Evolutionary conservation across 2,797 vertebrate species (phyloP), one percentile per base, ranked within the genome.

Genomic region (Lepus oiostolus): DNA sequence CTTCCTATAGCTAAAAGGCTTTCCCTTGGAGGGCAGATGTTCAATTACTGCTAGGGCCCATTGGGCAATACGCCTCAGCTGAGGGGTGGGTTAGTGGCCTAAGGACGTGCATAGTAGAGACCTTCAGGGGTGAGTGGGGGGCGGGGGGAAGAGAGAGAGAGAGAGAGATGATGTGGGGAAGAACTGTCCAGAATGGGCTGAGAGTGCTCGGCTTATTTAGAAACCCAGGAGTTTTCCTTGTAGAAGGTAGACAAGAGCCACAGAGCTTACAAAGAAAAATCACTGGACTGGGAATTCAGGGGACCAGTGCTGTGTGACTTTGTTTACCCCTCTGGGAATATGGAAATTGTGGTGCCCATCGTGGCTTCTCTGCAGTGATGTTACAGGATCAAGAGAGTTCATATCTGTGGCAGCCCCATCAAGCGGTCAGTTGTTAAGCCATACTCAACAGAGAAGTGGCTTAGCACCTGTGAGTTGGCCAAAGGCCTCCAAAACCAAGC

Each of bases 11-110:
- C 87, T 88, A 70, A 76, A 68, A 94, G 83, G 16, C 63, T 92
- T 87, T 94, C 62, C 86, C 79, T 94, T 82, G 1, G 0, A 87
- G 67, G 7, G 24, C 58, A 63, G 90, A 85, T 35, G 4, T 90
- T 95, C 93, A 88, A n/a, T 95, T 88, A 92, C 50, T 84, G 67
- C 75, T 8, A 87, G 71, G 85, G 91, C 75, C 95, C 85, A 86
- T 13, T 75, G 93, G 94, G 94, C 89, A 93, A 12, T 12, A 6
- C 1, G 38, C 65, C 84, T 71, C 30, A 17, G 54, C 91, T 58
- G 30, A 77, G 68, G n/a, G 26, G 62, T 2, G 24, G 38, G 71
- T 42, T 65, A 1, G 0, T 50, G 88, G 35, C 58, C 1, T 54
- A 32, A 75, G 58, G 68, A 70, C 1, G 0, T 12, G 13, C 12